Evolutionary conservation across 2,888 invertebrate species (phyloP).

Genomic region (Amaurobius ferox): DNA sequence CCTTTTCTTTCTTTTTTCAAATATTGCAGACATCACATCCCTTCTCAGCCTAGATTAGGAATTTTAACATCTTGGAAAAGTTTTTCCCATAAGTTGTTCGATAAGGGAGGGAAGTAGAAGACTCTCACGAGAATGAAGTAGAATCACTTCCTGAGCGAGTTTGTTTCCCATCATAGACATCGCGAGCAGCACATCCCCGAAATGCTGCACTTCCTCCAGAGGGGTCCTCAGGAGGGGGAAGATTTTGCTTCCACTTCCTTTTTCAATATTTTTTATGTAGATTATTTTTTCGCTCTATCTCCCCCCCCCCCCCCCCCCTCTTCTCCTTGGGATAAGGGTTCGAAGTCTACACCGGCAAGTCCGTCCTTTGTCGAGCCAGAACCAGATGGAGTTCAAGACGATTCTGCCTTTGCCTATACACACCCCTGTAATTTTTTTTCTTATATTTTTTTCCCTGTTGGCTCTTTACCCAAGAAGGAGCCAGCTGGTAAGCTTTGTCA

Average conservation of each 20-base stretch:
- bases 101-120: conserved; percentile 33
- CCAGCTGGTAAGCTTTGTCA: conserved; percentile 68
- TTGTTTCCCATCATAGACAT: conserved; percentile 67
- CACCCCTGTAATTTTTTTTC: conserved; percentile 40
- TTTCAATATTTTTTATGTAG: conserved; percentile 51
- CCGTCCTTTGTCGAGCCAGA: conserved; percentile 48
- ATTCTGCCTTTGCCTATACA: conserved; percentile 31
- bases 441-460: not conserved
- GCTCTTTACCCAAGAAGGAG: conserved; percentile 46
- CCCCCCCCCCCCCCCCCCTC: not conserved
- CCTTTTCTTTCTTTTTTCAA: not conserved
- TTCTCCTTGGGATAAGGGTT: conserved; percentile 29
- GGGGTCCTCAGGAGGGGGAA: conserved; percentile 34
- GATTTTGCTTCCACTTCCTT: conserved; percentile 64
- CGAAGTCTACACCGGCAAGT: conserved; percentile 56
- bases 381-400: conserved; percentile 65
- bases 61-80: conserved; percentile 55
- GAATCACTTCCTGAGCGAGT: conserved; percentile 64
- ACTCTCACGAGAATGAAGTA: conserved; percentile 61
- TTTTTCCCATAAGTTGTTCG: conserved; percentile 43
- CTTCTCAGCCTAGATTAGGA: conserved; percentile 58
- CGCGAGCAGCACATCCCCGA: conserved; percentile 53
- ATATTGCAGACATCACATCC: conserved; percentile 36
- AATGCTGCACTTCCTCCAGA: conserved; percentile 63
- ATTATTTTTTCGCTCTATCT: conserved; percentile 37